These are phyloP conservation scores for Vultur gryphus DNA, from an alignment of 2,797 vertebrate genomes.

Conservation along the genomic window DNA sequence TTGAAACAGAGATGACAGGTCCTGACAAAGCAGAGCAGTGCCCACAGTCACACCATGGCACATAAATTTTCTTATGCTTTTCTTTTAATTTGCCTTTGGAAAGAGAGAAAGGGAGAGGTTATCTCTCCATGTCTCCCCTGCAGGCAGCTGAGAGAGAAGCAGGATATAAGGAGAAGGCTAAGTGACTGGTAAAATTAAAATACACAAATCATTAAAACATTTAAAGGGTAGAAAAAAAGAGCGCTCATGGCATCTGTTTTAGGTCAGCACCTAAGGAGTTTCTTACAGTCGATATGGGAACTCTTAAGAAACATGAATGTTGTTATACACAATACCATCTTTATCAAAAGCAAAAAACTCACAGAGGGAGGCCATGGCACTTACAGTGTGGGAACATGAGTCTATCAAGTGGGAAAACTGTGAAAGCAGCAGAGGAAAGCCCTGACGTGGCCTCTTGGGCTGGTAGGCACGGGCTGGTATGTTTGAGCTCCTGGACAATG, in stretches of 20 bases:
- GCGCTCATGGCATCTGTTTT: neutral
- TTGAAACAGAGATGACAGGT: neutral
- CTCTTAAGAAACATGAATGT: neutral
- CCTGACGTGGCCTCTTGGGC: neutral
- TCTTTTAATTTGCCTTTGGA: neutral
- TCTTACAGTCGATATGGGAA: neutral
- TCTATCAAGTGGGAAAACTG: neutral
- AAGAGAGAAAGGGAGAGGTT: neutral
- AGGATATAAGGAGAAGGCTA: neutral
- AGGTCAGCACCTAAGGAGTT: slow-evolving; percentile 20
- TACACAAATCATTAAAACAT: neutral
- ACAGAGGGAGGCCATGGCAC: neutral
- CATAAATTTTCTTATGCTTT: neutral
- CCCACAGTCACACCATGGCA: neutral
- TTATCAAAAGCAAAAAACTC: slow-evolving; percentile 5
- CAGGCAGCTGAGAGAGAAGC: neutral
- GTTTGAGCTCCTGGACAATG: slow-evolving; percentile 33
- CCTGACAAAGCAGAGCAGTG: neutral
- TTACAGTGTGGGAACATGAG: neutral
- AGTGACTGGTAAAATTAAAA: slow-evolving; percentile 31
- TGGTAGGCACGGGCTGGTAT: neutral
- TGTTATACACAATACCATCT: slow-evolving; percentile 5
- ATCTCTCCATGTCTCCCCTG: neutral
- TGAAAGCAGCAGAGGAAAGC: neutral
- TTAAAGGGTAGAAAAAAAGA: neutral